Conservation (phyloP, 1,140 invertebrate species). For the Drosophila cardini region DNA sequence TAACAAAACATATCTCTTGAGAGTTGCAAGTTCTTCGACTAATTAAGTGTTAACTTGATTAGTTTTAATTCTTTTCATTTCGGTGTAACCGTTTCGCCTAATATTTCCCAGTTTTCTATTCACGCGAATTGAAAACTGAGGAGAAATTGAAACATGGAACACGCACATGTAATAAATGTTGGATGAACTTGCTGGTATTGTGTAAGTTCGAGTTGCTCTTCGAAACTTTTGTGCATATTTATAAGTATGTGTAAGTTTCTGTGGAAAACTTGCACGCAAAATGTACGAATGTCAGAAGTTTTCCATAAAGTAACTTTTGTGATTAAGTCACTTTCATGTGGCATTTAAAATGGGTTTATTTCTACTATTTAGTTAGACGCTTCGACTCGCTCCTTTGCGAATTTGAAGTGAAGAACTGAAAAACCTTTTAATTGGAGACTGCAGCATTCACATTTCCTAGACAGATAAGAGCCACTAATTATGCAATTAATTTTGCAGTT, state of each 20-base stretch:
- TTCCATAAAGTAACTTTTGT: constrained; percentile 55
- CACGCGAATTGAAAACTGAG: neutral
- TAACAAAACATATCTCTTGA: constrained; percentile 2
- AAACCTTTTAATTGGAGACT: constrained; percentile 16
- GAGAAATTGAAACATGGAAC: neutral
- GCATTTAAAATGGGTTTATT: constrained; percentile 3
- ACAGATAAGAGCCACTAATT: constrained; percentile 59
- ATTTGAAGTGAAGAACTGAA: neutral
- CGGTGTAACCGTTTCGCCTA: neutral
- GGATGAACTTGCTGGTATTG: constrained; percentile 9
- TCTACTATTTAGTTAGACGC: neutral
- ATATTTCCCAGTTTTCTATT: neutral
- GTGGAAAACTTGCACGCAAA: constrained; percentile 22
- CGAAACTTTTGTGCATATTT: constrained; percentile 4
- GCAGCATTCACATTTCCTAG: neutral
- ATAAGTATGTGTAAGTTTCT: constrained; percentile 3
- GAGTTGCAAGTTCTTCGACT: neutral
- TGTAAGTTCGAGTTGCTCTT: constrained; percentile 16
- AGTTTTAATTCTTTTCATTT: neutral
- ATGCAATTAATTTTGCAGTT: constrained; percentile 69
- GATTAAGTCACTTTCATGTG: constrained; percentile 59
- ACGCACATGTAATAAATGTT: constrained; percentile 7
- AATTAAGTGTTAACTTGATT: constrained; percentile 25
- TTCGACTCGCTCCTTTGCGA: neutral
- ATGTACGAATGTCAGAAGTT: constrained; percentile 42